Conservation (phyloP, 2,113 vertebrate genomes). For the Clupea harengus region DNA sequence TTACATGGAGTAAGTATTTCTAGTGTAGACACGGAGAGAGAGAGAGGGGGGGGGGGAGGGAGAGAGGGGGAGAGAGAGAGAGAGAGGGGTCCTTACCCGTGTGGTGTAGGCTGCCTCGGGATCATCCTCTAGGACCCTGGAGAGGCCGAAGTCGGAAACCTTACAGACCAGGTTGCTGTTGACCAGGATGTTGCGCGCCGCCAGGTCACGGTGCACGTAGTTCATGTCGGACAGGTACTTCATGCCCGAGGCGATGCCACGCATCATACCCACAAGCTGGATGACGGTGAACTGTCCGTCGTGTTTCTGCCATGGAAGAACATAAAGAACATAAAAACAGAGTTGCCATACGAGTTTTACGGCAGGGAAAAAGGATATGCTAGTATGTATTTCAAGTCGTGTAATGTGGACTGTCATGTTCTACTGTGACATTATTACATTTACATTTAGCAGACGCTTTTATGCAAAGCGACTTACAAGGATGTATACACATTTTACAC, state of each 20-base stretch:
- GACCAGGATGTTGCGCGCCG: slow-evolving; percentile 79
- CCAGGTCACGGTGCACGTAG: slow-evolving; percentile 54
- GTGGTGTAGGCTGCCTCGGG: slow-evolving; percentile 56
- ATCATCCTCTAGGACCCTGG: slow-evolving; percentile 79
- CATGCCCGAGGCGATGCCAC: slow-evolving; percentile 56
- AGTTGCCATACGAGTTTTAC: neutral
- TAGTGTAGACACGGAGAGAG: slow-evolving; percentile 13
- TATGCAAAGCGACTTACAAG: too few relatives aligned
- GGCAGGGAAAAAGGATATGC: too few relatives aligned
- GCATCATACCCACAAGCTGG: slow-evolving; percentile 54
- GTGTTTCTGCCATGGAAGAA: slow-evolving; percentile 43
- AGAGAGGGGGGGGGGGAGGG: slow-evolving; percentile 12
- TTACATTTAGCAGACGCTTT: too few relatives aligned
- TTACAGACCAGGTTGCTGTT: slow-evolving; percentile 87
- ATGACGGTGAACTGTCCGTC: slow-evolving; percentile 55
- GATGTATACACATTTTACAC: too few relatives aligned
- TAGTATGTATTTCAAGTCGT: too few relatives aligned
- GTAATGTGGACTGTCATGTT: too few relatives aligned
- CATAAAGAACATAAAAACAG: neutral
- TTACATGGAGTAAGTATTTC: too few relatives aligned
- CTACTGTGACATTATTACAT: too few relatives aligned
- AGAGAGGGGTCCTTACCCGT: slow-evolving; percentile 28
- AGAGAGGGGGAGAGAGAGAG: slow-evolving; percentile 7
- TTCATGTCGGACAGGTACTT: slow-evolving; percentile 55
- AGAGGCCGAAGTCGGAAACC: slow-evolving; percentile 85